Conservation (phyloP, 1,140 invertebrate genomes). For the Sminthurides bifidus region DNA sequence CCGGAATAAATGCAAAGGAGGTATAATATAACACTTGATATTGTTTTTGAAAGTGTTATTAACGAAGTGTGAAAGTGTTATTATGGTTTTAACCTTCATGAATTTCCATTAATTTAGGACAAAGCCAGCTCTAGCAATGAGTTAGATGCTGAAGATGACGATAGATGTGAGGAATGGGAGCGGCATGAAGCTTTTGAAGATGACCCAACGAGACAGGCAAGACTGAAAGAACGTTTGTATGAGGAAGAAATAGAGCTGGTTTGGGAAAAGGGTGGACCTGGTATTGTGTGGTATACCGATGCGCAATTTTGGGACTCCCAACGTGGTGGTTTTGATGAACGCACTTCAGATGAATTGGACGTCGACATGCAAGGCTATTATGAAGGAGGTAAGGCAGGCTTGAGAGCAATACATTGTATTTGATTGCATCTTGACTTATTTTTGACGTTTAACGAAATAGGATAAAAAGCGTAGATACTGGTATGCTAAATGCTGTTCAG, state of each 20-base stretch:
- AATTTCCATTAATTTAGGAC: neutral
- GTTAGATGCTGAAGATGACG: constrained; percentile 34
- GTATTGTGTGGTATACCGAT: constrained; percentile 52
- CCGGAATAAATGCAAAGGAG: too few species aligned
- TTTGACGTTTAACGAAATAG: neutral
- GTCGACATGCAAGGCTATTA: constrained; percentile 49
- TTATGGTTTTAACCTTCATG: neutral
- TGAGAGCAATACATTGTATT: too few species aligned
- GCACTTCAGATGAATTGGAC: constrained; percentile 50
- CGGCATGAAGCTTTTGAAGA: constrained; percentile 47
- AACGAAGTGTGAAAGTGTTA: constrained; percentile 13
- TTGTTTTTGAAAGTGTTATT: neutral
- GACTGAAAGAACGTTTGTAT: constrained; percentile 41
- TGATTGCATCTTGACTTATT: neutral
- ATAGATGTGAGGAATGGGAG: constrained; percentile 40
- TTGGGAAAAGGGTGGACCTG: constrained; percentile 52
- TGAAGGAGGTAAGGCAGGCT: constrained; percentile 37
- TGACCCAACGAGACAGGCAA: constrained; percentile 44
- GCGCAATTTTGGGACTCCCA: constrained; percentile 45
- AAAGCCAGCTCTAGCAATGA: neutral
- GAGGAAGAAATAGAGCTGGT: constrained; percentile 49
- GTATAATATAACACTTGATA: too few species aligned
- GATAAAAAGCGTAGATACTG: too few species aligned
- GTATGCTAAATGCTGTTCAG: too few species aligned
- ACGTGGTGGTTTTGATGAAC: constrained; percentile 47